phyloP scores from a whole-genome alignment of 2,888 invertebrate species.

The Lasioglossum malachurum region DNA sequence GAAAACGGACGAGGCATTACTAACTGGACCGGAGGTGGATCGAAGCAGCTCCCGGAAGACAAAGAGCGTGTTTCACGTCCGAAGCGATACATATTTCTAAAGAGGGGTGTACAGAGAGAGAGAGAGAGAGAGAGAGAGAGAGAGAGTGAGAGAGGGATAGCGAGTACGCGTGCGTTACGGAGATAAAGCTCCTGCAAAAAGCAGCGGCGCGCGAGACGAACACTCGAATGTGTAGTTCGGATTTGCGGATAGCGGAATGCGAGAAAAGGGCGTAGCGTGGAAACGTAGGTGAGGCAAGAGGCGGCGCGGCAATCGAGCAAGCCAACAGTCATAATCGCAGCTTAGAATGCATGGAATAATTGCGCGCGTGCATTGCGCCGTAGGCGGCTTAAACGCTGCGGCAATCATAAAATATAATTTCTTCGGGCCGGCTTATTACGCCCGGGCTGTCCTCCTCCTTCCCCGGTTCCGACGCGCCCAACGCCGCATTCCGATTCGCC shows the following conservation, averaged over 20 bases:
- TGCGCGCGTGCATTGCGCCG: conserved; percentile 69
- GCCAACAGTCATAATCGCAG: conserved; percentile 71
- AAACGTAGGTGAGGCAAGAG: conserved; percentile 5
- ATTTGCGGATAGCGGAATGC: conserved; percentile 52
- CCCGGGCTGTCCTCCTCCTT: conserved; percentile 32
- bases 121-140: neutral
- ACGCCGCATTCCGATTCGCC: conserved; percentile 1
- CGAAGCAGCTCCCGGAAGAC: neutral
- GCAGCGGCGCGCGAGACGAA: neutral
- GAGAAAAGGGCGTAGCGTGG: conserved; percentile 41
- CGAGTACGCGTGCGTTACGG: neutral
- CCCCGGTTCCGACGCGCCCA: conserved; percentile 2
- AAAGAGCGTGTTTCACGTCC: neutral
- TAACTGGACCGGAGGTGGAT: neutral
- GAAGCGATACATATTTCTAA: conserved; percentile 1
- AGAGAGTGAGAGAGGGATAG: neutral
- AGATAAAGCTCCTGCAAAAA: neutral
- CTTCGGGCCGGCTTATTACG: conserved; percentile 69
- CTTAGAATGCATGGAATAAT: conserved; percentile 81
- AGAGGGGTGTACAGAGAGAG: neutral
- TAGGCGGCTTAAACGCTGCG: conserved; percentile 69
- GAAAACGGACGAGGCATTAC: neutral
- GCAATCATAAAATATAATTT: conserved; percentile 78
- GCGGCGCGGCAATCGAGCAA: conserved; percentile 42
- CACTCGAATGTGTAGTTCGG: conserved; percentile 26